Base-by-base conservation (phyloP, 2,888 invertebrate species). In the Leuctra nigra region DNA sequence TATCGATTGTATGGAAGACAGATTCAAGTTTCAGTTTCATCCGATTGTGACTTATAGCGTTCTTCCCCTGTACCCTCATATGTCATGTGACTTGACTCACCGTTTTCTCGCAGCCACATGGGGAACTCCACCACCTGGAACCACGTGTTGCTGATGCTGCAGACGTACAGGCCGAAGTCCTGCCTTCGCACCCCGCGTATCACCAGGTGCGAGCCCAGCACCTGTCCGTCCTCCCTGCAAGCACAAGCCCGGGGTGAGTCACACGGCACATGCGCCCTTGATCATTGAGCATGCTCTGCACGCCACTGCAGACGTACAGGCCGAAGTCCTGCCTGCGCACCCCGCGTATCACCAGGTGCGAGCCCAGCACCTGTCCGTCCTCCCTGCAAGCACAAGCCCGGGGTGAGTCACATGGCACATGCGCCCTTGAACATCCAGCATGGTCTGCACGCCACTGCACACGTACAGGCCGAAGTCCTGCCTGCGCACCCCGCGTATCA, bases 81-180 rank as follows among this genome's bases (percentile, higher is more conserved):
- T n/a, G n/a, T n/a, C 7, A 29, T 29, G 29, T 6, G 11, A 29
- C 7, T 29, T 29, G 7, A 50, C 6, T 1, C 66, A 82, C 82
- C 71, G 71, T 71, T 76, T 66, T 81, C 78, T 1, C 53, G 22
- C 1, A 61, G 56, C 54, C 55, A 54, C 3, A 57, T 47, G 2
- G 55, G 47, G 36, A 59, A 55, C 23, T 57, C 53, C 11, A 76
- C 75, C 11, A 73, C 67, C 61, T 74, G 73, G 60, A 69, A 69
- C 47, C 71, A 72, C 59, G 72, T 71, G 62, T 76, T 86, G 71
- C 81, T 84, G 59, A 86, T 81, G 54, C 78, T 77, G 70, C 87
- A 88, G 61, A 78, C 77, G 68, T 87, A 88, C 54, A 78, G 77
- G 44, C 86, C 86, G 69, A 83, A 86, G 73, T 87, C 85, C 61